Evolutionary conservation across 2,797 vertebrate genomes (phyloP), one percentile per base, ranked within the genome.

Genomic region (Neomorphus geoffroyi): DNA sequence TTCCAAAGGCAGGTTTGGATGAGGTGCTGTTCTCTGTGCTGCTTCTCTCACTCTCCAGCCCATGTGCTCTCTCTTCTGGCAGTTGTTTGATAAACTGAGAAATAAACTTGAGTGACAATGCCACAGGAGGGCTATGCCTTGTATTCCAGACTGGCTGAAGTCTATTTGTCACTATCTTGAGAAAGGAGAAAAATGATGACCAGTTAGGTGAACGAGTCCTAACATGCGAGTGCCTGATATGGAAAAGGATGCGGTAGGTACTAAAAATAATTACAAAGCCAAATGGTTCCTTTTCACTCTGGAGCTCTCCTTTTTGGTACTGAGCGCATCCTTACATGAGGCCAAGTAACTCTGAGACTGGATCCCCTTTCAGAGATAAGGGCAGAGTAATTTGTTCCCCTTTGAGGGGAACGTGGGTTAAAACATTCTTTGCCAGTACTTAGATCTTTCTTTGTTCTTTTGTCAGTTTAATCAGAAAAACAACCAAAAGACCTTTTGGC

Each of bases 331-430:
- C 50, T 95, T 2, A 10, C 41, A 45, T 28, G 80, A 92, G 88
- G 65, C 92, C 57, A 70, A 67, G 78, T 86, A 92, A 62, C 45
- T 92, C 80, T 53, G 65, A 54, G 77, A 46, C 39, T 93, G 58
- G 80, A 88, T 90, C 43, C 30, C 80, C 80, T 97, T 97, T 97
- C 94, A 96, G 69, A 96, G 95, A 96, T 95, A 97, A 97, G 61
- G 66, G 41, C 57, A 92, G 69, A 91, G 37, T 81, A 96, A 96
- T 95, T 97, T 97, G 96, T 97, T 95, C 87, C 86, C 33, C 23
- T 97, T 97, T 97, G 93, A 97, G 0, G 2, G 50, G 51, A 92
- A 93, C 95, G 94, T 74, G 53, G 87, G 72, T 94, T 95, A 95
- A 95, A 94, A 91, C 71, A 73, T 90, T 95, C 90, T 90, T 92